These are phyloP conservation scores for Pyrrhosoma nymphula DNA, from an alignment of 2,888 invertebrate species.

Conservation along the genomic window DNA sequence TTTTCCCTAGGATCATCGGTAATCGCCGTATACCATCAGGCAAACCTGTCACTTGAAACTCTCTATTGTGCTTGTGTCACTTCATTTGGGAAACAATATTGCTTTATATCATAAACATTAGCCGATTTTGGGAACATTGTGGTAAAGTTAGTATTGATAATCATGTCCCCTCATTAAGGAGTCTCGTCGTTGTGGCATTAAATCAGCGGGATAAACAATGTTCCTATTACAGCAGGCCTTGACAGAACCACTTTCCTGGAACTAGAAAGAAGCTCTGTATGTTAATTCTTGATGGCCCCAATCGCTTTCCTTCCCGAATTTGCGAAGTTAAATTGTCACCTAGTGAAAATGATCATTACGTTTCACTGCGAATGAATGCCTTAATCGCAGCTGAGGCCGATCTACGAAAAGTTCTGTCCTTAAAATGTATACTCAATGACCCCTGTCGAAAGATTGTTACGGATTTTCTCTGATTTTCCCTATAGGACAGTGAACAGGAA, in stretches of 20 bases:
- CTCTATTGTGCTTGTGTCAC: background rate
- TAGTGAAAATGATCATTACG: background rate
- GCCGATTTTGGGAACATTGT: background rate
- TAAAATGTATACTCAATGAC: background rate
- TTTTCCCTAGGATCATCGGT: background rate
- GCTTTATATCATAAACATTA: background rate
- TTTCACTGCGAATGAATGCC: background rate
- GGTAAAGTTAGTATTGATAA: background rate
- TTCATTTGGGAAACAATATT: background rate
- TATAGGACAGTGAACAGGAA: slow-evolving; percentile 68
- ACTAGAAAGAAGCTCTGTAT: background rate
- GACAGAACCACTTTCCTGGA: background rate
- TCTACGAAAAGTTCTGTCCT: background rate
- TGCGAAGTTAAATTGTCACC: background rate
- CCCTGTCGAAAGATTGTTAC: background rate
- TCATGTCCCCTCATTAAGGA: background rate
- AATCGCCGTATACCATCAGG: background rate
- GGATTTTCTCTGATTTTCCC: background rate
- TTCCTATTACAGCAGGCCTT: background rate
- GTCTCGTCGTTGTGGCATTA: background rate
- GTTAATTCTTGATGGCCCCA: background rate
- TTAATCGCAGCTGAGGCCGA: background rate
- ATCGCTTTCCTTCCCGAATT: background rate
- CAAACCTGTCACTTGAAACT: background rate
- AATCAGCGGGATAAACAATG: background rate